Percentiles rank a stretch among this genome's conserved stretches.
Evolutionary conservation across 2,113 vertebrate species (phyloP).

Genomic region (Euleptes europaea): DNA sequence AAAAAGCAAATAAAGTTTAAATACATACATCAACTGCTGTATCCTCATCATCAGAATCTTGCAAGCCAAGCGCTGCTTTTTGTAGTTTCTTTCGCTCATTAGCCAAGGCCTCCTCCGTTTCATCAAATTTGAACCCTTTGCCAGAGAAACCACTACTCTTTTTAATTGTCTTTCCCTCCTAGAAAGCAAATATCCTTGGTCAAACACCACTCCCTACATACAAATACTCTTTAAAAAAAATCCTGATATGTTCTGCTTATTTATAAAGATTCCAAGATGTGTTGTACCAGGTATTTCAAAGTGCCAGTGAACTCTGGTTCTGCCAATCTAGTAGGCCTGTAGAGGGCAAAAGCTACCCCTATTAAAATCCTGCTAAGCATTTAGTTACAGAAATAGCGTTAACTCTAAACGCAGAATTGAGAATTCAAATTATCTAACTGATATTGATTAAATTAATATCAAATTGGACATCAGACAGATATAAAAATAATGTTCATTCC

Average conservation of each 20-base stretch:
- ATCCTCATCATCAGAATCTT: conserved; percentile 98
- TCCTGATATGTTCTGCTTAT: background rate
- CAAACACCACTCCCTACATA: background rate
- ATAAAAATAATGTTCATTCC: background rate
- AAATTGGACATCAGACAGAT: background rate
- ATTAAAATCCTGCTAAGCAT: background rate
- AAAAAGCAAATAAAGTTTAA: background rate
- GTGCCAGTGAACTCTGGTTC: background rate
- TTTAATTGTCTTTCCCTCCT: conserved; percentile 96
- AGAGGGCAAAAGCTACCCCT: too few relatives aligned
- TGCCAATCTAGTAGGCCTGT: background rate
- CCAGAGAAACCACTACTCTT: conserved; percentile 99
- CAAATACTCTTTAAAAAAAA: conserved; percentile 6
- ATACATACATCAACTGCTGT: conserved; percentile 91
- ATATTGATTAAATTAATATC: background rate
- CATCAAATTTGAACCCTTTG: conserved; percentile 98
- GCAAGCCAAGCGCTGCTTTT: conserved; percentile 94
- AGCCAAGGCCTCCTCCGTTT: conserved; percentile 95
- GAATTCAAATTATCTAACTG: background rate
- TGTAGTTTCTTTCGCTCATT: conserved; percentile 98
- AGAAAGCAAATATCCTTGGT: conserved; percentile 27
- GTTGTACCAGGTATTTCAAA: background rate
- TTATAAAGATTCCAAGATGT: background rate
- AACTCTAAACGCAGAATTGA: background rate
- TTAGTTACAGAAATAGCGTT: background rate